Evolutionary conservation across 2,113 vertebrate species (phyloP).

Genomic region (Atherinomorus stipes): DNA sequence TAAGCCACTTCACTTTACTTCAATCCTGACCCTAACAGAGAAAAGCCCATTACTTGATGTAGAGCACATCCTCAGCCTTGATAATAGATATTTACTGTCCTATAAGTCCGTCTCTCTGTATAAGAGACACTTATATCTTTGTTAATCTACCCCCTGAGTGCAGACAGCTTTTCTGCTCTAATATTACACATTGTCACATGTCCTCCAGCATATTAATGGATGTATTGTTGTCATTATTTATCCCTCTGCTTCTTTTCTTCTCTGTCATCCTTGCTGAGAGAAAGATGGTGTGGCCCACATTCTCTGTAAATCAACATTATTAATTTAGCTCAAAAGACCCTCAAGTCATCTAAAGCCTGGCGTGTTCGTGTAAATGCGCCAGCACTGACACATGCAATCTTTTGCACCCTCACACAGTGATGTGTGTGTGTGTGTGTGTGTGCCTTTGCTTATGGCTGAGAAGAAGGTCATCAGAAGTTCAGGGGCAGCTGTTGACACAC

Average conservation of each 20-base stretch:
- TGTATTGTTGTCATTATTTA: constrained; percentile 15
- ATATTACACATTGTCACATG: constrained; percentile 9
- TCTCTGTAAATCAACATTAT: constrained; percentile 47
- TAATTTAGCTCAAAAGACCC: constrained; percentile 60
- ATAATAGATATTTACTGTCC: neutral
- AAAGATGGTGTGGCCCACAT: constrained; percentile 50
- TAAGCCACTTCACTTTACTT: neutral
- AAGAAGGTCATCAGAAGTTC: constrained; percentile 11
- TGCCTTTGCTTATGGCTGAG: neutral
- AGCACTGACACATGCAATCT: neutral
- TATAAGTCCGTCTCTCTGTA: neutral
- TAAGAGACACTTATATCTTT: constrained; percentile 8
- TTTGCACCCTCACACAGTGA: neutral
- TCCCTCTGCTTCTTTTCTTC: neutral
- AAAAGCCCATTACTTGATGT: neutral
- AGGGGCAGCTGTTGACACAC: constrained; percentile 45
- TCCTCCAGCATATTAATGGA: constrained; percentile 13
- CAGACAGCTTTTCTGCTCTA: neutral
- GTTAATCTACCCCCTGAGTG: constrained; percentile 13
- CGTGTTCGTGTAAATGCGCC: constrained; percentile 10
- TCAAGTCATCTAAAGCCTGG: constrained; percentile 15
- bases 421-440: neutral
- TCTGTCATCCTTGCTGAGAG: constrained; percentile 2
- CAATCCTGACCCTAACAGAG: neutral
- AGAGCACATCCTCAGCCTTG: neutral